Base-by-base conservation (phyloP, 2,113 vertebrate genomes). In the Neolamprologus fasciatus region DNA sequence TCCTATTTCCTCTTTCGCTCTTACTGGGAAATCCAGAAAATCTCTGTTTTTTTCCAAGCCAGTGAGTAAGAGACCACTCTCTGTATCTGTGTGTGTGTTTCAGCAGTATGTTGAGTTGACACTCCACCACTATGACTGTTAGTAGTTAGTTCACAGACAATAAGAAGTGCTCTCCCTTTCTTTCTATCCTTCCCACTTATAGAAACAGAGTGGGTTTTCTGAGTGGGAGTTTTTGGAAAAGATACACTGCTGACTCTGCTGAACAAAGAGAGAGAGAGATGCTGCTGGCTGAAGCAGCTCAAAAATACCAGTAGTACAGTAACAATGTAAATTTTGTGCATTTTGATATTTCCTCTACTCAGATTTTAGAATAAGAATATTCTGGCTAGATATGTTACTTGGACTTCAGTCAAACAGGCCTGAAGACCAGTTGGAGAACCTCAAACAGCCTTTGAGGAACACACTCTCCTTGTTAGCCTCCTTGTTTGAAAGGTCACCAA, bases 131-230 rank as follows among this genome's bases (percentile, higher is more conserved):
- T 71, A 16, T 90, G 86, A 90, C 82, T 82, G 87, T 91, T 85
- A 71, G 53, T 55, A 81, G 91, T 82, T 57, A 19, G 78, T 66
- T 87, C 91, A 88, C 83, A 89, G 90, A 90, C 86, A 85, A 84
- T 82, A 86, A 90, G 87, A 87, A 33, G 57, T 61, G 84, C 86
- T 82, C 86, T 90, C 85, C 26, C 87, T 90, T 86, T 85, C 58
- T 86, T 66, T 78, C 73, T 78, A 78, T 78, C 73, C 61, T 54
- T 80, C 57, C 91, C 53, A 68, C 84, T 93, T 90, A 90, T 93
- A 93, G 93, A 92, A 91, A 91, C 84, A 82, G 89, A 93, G 92
- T 93, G 89, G 94, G 92, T 85, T 94, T 87, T 92, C 80, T 84
- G 90, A 93, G 95, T 94, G 92, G 93, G 95, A 89, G 92, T 84